Base-by-base conservation (phyloP, 1,140 invertebrate genomes). In the Macrobrachium rosenbergii region DNA sequence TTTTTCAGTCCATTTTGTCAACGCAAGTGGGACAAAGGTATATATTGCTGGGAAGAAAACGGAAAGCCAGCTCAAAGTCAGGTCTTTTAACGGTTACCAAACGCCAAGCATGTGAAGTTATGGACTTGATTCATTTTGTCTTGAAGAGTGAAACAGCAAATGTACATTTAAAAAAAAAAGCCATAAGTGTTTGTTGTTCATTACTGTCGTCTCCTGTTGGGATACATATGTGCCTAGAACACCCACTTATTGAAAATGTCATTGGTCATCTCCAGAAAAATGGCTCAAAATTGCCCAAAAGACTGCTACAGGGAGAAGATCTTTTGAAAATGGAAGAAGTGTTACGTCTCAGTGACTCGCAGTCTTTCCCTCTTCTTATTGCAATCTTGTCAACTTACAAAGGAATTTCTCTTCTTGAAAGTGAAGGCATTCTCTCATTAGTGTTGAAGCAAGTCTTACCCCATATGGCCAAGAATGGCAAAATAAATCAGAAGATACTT, bases 1-100 rank as follows among this genome's bases (percentile, higher is more conserved):
- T 87, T 14, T 60, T 87, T 17, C 78, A 87, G 5, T 52, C 78
- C 19, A 87, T 87, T 45, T 63, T 81, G 21, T 75, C 84, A 64
- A 87, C 84, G 11, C 45, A 87, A 23, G 58, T 82, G 45, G 84
- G 84, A 5, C 84, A 87, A 58, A 87, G 75, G 43, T 87, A 87
- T 21, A 81, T 87, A 23, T 63, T 87, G 21, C 58, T 87, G 11
- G 84, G 84, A 21, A 81, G 84, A 19, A 87, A 87, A 43, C 75
- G 84, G 37, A 87, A 87, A 82, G 45, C 78, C 21, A 87, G 84
- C 59, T 87, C 84, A 16, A 87, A 64, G 60, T 87, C 84, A 52
- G 78, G 84, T 3, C 79, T 87, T n/a, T 80, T 77, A 43, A 77
- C 17, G 5, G 59, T 82, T 28, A 81, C 64, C 23, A 87, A 60